A percentile compares a stretch with the other conserved stretches of the same genome.
These are phyloP conservation scores for Drosophila aldrichi DNA, from an alignment of 2,888 invertebrate genomes.

Conservation along the genomic window DNA sequence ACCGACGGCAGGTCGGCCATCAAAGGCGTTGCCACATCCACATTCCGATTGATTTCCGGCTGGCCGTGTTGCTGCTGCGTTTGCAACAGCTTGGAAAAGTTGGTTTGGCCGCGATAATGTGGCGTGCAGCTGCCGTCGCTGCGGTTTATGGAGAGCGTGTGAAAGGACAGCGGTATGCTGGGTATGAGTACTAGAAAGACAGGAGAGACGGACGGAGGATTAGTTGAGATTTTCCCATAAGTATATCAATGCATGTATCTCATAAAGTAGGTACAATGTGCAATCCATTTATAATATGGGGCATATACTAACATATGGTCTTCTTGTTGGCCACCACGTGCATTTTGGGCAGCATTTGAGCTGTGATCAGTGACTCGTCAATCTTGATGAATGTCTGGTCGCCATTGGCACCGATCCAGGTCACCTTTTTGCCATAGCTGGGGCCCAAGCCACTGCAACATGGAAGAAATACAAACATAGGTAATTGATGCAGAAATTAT, in stretches of 20 bases:
- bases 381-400: conserved; percentile 97
- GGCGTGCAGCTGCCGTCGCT: conserved; percentile 94
- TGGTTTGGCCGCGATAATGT: conserved; percentile 93
- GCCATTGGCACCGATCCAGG: conserved; percentile 97
- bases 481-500: background rate
- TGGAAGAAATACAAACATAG: too few species aligned
- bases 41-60: conserved; percentile 84
- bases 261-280: background rate
- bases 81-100: conserved; percentile 90
- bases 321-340: conserved; percentile 95
- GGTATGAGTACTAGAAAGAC: conserved; percentile 90
- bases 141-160: conserved; percentile 95
- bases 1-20: conserved; percentile 31
- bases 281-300: background rate
- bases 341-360: conserved; percentile 93
- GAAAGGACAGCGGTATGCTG: conserved; percentile 92
- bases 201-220: background rate
- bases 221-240: background rate
- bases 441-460: conserved; percentile 89
- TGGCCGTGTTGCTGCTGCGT: conserved; percentile 85
- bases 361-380: conserved; percentile 96
- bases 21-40: conserved; percentile 68
- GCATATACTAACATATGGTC: conserved; percentile 89
- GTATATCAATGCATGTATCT: background rate
- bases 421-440: conserved; percentile 93